Percentiles rank a stretch among this genome's conserved stretches.
These are phyloP conservation scores for Pseudopleuronectes americanus DNA, from an alignment of 2,797 vertebrate species.

Conservation along the genomic window DNA sequence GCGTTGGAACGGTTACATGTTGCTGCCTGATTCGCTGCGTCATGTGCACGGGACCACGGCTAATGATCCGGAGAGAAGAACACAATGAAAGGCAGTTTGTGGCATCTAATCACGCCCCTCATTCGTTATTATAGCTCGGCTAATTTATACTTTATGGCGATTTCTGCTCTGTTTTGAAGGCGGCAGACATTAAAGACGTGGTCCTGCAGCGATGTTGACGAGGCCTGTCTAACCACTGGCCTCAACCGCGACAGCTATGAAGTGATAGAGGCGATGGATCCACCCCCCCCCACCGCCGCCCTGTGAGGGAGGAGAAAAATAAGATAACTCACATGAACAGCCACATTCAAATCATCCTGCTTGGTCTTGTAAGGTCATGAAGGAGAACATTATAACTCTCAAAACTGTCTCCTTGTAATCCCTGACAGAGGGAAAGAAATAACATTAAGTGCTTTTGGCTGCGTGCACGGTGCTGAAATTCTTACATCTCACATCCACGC, in stretches of 20 bases:
- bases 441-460: conserved; percentile 69
- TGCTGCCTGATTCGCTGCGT: conserved; percentile 64
- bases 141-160: conserved; percentile 53
- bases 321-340: conserved; percentile 59
- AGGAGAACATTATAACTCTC: conserved; percentile 64
- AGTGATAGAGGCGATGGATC: conserved; percentile 43
- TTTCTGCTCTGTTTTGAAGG: conserved; percentile 30
- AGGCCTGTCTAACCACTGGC: conserved; percentile 37
- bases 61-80: conserved; percentile 72
- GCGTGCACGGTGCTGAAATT: conserved; percentile 44
- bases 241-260: conserved; percentile 48
- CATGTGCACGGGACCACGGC: conserved; percentile 52
- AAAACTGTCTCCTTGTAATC: conserved; percentile 64
- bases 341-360: conserved; percentile 61
- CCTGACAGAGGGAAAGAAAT: conserved; percentile 54
- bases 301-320: conserved; percentile 24
- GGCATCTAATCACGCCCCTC: conserved; percentile 58
- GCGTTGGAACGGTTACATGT: conserved; percentile 56
- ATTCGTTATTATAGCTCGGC: conserved; percentile 62
- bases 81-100: conserved; percentile 68
- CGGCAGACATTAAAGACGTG: conserved; percentile 35
- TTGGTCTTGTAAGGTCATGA: conserved; percentile 60
- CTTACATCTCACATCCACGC: conserved; percentile 44
- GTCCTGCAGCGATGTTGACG: conserved; percentile 47
- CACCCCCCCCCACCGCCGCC: conserved; percentile 28